Evolutionary conservation across 2,797 vertebrate genomes (phyloP), one percentile per base, ranked within the genome.

Genomic region (Pyrocephalus nanus): DNA sequence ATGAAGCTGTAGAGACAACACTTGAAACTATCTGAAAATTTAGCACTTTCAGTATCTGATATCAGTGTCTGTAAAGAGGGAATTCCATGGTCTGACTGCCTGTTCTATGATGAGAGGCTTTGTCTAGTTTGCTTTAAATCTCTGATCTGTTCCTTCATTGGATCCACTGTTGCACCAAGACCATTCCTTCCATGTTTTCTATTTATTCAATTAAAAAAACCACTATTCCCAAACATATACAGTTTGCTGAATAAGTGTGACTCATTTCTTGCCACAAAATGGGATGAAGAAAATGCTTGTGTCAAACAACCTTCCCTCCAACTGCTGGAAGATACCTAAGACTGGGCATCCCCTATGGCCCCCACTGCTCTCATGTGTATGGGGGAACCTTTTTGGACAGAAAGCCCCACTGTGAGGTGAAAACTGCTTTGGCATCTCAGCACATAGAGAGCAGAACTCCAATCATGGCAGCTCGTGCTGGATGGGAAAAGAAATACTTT

Each of bases 211-310:
- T 51, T 45, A 70, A 87, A 19, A 19, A 25, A 57, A 30, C 20
- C 20, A 16, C 7, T 9, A 19, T 1, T 34, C 11, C 15, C 11
- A 23, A 38, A 25, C 0, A 3, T 26, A 27, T 15, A 16, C 8
- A 48, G 3, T 55, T 73, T 53, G 11, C 15, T 60, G 34, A 88
- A 30, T 8, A 6, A 47, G 4, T 22, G 15, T 30, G 18, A 38
- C 7, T 43, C 3, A 1, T 51, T 47, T 77, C 22, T 86, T 76
- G 13, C 8, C 6, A 5, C 23, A 17, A 76, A 65, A 61, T 14
- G 7, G 16, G 19, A 51, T 65, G 36, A 20, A 72, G 29, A 42
- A 67, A 86, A 48, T 22, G 4, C 2, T 69, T 40, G 1, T 66
- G 40, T 40, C 20, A 70, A 84, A 15, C n/a, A 9, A 7, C 58